phyloP scores from a whole-genome alignment of 2,888 invertebrate species.

The Schizaphis graminum region DNA sequence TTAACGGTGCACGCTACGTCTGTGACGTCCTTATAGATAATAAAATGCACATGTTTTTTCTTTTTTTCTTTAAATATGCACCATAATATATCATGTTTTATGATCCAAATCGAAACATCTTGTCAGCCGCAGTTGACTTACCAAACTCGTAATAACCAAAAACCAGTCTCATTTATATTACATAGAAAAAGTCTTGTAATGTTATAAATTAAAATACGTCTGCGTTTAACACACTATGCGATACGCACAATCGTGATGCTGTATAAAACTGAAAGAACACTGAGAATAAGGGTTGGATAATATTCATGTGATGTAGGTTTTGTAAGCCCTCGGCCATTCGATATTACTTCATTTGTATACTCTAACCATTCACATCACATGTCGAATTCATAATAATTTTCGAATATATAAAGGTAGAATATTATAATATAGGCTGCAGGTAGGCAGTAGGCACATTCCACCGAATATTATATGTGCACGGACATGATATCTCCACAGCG shows the following conservation, averaged over 20 bases:
- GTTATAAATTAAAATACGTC: not conserved
- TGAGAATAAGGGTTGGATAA: not conserved
- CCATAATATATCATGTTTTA: not conserved
- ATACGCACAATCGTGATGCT: not conserved
- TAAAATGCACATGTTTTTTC: not conserved
- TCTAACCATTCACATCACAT: not conserved
- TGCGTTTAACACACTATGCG: not conserved
- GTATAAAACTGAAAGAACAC: not conserved
- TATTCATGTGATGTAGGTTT: not conserved
- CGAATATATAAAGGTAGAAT: not conserved
- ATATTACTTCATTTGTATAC: not conserved
- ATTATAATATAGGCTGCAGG: too few species aligned
- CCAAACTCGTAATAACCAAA: not conserved
- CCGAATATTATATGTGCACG: not conserved
- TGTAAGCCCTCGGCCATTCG: not conserved
- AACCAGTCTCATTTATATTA: not conserved
- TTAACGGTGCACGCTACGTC: not conserved
- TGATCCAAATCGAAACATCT: not conserved
- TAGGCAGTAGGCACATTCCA: not conserved
- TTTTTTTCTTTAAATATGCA: not conserved
- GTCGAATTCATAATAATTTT: not conserved
- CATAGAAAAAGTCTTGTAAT: not conserved
- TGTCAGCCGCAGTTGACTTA: not conserved
- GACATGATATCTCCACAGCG: not conserved
- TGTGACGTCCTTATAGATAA: not conserved